Conservation (phyloP, 2,797 vertebrate genomes). For the Pangasius larnaudii region DNA sequence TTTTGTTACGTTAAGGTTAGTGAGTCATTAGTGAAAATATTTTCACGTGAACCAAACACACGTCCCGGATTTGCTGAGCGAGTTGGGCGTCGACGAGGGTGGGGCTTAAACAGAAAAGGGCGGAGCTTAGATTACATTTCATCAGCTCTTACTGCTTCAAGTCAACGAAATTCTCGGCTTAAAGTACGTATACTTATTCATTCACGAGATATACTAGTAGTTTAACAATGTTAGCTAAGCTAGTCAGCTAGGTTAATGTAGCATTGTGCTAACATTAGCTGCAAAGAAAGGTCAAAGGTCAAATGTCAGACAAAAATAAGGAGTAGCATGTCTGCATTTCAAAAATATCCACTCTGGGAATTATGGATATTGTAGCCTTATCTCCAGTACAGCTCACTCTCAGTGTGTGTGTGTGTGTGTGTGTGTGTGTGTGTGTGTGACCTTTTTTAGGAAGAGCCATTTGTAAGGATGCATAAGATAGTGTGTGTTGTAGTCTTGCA, state of each 20-base stretch:
- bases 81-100: background rate
- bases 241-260: background rate
- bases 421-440: slow-evolving; percentile 19
- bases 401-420: background rate
- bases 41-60: background rate
- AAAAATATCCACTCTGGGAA: background rate
- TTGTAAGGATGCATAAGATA: background rate
- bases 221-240: background rate
- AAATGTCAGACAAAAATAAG: slow-evolving; percentile 48
- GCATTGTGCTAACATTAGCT: slow-evolving; percentile 20
- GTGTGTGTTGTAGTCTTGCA: background rate
- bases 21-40: background rate
- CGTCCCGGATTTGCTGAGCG: background rate
- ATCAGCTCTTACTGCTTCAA: background rate
- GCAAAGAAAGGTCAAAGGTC: slow-evolving; percentile 66
- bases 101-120: background rate
- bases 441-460: background rate
- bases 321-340: background rate
- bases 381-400: slow-evolving; percentile 47
- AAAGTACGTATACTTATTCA: background rate
- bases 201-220: too few species aligned
- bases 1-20: background rate
- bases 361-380: slow-evolving; percentile 23
- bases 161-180: background rate
- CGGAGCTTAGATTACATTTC: background rate